Evolutionary conservation across 1,140 invertebrate genomes (phyloP), one percentile per base, ranked within the genome.

Genomic region (Drosophila gunungcola): DNA sequence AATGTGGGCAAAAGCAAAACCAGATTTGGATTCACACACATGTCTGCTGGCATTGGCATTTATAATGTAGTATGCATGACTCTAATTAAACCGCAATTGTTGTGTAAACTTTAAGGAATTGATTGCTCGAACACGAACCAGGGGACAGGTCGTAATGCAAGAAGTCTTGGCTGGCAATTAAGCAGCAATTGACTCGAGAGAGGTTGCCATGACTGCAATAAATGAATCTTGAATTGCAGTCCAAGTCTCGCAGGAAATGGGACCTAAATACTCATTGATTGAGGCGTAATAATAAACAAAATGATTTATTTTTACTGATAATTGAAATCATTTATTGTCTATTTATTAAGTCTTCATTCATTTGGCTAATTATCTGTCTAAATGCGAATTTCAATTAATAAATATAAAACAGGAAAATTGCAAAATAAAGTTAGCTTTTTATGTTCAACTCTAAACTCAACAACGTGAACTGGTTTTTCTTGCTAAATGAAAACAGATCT

Each of bases 11-110:
- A 67, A 68, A 67, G 10, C 64, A 29, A 27, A 65, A 11, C 46
- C 29, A 16, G 58, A 48, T 29, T 60, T 32, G 25, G 62, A 70
- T 69, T 56, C 67, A 70, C 64, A 69, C 67, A 70, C 67, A 70
- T 70, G 67, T 69, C 70, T 53, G 61, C 70, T 53, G 61, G 34
- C 53, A 36, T 27, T 67, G 53, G 68, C 52, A 70, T 41, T 57
- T 72, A 72, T 70, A 70, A 72, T 72, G 53, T 45, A 57, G 36
- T 70, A 72, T 72, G 68, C 64, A 62, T 70, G 74, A 45, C 55
- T 79, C 84, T 88, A 88, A 86, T 86, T 83, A 83, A 79, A 69
- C 58, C 72, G 25, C 83, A 86, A 72, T 82, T 78, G 69, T 81
- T 62, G 67, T 77, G 64, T 77, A 76, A 76, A 67, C 73, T 76